phyloP scores from a whole-genome alignment of 2,888 invertebrate species.

The Ornithoptera alexandrae region DNA sequence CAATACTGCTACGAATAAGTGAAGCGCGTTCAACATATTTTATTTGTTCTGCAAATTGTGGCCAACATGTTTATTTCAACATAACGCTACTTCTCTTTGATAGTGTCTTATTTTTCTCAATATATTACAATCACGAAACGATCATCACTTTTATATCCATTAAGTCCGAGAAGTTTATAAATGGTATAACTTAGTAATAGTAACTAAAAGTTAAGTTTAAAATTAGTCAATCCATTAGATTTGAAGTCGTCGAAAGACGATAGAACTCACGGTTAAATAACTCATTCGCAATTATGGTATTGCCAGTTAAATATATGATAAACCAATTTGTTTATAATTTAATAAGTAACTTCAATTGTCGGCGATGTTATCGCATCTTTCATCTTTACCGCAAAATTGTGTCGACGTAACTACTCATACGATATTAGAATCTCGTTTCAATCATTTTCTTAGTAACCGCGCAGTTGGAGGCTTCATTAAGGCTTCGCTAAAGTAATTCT shows the following conservation, averaged over 20 bases:
- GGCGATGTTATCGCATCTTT: background rate
- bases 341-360: background rate
- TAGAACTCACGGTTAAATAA: too few relatives aligned
- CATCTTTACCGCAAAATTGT: background rate
- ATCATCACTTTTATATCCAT: background rate
- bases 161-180: background rate
- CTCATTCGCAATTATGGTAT: too few relatives aligned
- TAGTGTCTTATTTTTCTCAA: conserved; percentile 53
- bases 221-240: too few relatives aligned
- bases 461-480: background rate
- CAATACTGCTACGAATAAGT: conserved; percentile 70
- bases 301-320: background rate
- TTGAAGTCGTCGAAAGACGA: too few relatives aligned
- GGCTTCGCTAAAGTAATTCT: background rate
- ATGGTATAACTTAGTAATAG: too few relatives aligned
- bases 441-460: background rate
- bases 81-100: conserved; percentile 49
- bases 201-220: too few relatives aligned
- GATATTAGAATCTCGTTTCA: background rate
- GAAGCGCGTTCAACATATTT: conserved; percentile 73
- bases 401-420: background rate
- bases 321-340: background rate
- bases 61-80: conserved; percentile 58
- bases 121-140: background rate
- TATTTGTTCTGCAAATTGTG: conserved; percentile 67